Percentiles rank a stretch among this genome's conserved stretches.
phyloP scores from a whole-genome alignment of 2,888 invertebrate species.

The Marronus borbonicus region DNA sequence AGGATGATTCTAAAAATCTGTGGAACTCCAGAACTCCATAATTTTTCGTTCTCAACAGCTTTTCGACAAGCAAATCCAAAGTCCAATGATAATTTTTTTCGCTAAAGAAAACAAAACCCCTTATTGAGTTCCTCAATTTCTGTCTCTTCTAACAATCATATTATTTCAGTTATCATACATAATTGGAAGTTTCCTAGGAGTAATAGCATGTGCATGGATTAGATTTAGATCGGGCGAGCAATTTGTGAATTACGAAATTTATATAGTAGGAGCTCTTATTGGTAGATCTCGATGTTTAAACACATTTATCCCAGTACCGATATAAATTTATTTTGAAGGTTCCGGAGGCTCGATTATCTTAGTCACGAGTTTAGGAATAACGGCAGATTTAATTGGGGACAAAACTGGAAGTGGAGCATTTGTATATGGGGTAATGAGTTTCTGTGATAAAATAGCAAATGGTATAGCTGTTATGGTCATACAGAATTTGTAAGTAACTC shows the following conservation, averaged over 20 bases:
- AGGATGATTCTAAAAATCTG: too few relatives aligned
- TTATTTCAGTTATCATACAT: conserved; percentile 75
- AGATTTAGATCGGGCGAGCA: conserved; percentile 74
- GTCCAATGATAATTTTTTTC: too few relatives aligned
- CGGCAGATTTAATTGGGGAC: conserved; percentile 89
- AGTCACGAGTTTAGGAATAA: conserved; percentile 89
- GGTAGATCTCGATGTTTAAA: conserved; percentile 71
- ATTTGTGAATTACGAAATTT: conserved; percentile 77
- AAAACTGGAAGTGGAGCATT: conserved; percentile 91
- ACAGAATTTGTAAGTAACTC: conserved; percentile 79
- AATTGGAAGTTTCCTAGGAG: conserved; percentile 78
- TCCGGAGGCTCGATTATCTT: conserved; percentile 87
- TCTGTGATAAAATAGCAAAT: conserved; percentile 91
- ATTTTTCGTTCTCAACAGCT: too few relatives aligned
- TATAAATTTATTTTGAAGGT: conserved; percentile 71
- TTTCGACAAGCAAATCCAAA: too few relatives aligned
- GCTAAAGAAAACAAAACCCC: too few relatives aligned
- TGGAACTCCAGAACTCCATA: too few relatives aligned
- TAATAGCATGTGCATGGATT: conserved; percentile 81
- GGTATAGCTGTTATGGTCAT: conserved; percentile 88
- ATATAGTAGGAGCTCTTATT: conserved; percentile 80
- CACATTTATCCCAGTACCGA: not conserved
- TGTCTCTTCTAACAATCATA: not conserved
- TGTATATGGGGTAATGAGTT: conserved; percentile 94
- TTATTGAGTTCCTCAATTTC: too few relatives aligned